Evolutionary conservation across 2,888 invertebrate genomes (phyloP).

Genomic region (Criorhina ranunculi): DNA sequence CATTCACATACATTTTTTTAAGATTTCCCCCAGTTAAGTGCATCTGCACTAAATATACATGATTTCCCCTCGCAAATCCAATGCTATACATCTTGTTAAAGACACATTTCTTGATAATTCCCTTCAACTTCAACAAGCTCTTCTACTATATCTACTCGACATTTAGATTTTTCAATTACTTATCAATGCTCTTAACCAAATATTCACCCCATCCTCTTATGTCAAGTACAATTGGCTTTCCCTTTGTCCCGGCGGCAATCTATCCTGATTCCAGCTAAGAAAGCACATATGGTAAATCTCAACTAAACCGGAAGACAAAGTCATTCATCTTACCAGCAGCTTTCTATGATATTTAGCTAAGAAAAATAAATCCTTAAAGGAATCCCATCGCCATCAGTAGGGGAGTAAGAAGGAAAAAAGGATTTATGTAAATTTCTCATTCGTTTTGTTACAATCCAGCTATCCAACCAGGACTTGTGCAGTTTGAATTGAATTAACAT

Average conservation of each 20-base stretch:
- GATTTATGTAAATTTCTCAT: slow-evolving; percentile 71
- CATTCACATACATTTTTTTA: neutral
- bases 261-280: slow-evolving; percentile 19
- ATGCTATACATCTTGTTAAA: slow-evolving; percentile 4
- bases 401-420: slow-evolving; percentile 36
- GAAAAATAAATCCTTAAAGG: slow-evolving; percentile 67
- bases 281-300: slow-evolving; percentile 46
- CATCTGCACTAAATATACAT: neutral
- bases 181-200: slow-evolving; percentile 71
- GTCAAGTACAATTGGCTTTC: slow-evolving; percentile 48
- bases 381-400: slow-evolving; percentile 36
- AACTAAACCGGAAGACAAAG: slow-evolving; percentile 62
- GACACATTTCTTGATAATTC: slow-evolving; percentile 34
- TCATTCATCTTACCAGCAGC: slow-evolving; percentile 60
- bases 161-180: slow-evolving; percentile 74
- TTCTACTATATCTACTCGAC: slow-evolving; percentile 55
- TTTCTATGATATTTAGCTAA: slow-evolving; percentile 57
- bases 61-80: slow-evolving; percentile 8
- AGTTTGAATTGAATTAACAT: slow-evolving; percentile 82
- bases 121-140: slow-evolving; percentile 30
- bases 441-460: slow-evolving; percentile 24
- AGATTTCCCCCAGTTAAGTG: neutral
- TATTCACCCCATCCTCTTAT: slow-evolving; percentile 63
- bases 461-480: slow-evolving; percentile 72
- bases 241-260: slow-evolving; percentile 8